Percentiles rank a stretch among this genome's conserved stretches.
phyloP scores from a whole-genome alignment of 1,140 invertebrate species.

The Capitella teleta region DNA sequence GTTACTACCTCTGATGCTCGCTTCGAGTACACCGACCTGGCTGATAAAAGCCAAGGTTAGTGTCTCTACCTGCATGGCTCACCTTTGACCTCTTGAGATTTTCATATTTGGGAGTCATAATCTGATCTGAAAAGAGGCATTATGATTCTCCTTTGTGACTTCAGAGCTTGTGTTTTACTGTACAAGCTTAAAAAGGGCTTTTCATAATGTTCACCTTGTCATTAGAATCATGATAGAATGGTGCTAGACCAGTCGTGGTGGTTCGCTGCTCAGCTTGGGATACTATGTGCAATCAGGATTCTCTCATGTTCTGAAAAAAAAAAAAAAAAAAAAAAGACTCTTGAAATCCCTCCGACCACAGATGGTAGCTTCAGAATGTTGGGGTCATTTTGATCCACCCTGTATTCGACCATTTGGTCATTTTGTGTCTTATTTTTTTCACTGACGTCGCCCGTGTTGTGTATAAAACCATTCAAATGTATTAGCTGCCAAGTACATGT shows the following conservation, averaged over 20 bases:
- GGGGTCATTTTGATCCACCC: no score
- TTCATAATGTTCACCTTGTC: background rate
- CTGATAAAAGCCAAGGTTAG: slow-evolving; percentile 10
- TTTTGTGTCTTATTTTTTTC: no score
- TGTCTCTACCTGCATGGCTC: background rate
- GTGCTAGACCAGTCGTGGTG: background rate
- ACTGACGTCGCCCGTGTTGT: no score
- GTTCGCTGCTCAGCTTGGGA: no score
- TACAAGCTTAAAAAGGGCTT: background rate
- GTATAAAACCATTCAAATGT: no score
- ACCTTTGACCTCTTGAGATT: background rate
- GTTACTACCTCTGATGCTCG: slow-evolving; percentile 1
- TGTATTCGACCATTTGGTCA: no score
- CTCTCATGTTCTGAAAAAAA: no score
- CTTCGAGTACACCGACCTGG: background rate
- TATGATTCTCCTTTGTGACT: background rate
- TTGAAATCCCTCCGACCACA: no score
- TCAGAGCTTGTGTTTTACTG: background rate
- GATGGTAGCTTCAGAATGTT: no score
- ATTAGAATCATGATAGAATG: slow-evolving; percentile 6
- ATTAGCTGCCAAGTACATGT: no score
- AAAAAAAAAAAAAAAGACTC: no score
- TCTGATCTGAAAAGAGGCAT: background rate
- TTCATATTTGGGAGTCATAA: background rate
- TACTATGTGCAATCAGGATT: no score